Evolutionary conservation across 2,888 invertebrate genomes (phyloP).

Genomic region (Tricholauxania praeusta): DNA sequence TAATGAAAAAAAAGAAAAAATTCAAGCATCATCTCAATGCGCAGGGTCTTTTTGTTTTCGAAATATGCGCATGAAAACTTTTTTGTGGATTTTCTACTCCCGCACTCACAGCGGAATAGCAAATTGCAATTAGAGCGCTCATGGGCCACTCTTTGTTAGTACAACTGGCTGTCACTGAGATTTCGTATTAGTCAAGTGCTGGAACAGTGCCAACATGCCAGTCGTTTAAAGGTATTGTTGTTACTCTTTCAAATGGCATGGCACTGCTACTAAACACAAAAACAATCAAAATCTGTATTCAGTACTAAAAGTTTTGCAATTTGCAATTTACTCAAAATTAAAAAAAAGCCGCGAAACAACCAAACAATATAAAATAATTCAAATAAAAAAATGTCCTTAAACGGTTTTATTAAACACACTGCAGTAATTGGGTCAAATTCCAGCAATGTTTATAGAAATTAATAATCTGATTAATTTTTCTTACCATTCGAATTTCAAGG

Average conservation of each 20-base stretch:
- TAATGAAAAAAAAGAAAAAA: conserved; percentile 14
- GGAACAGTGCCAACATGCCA: conserved; percentile 26
- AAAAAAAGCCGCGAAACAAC: too few relatives aligned
- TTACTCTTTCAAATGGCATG: too few relatives aligned
- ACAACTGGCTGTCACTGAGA: too few relatives aligned
- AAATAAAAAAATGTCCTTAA: too few relatives aligned
- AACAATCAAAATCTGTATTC: too few relatives aligned
- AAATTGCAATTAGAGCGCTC: not conserved
- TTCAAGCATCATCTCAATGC: conserved; percentile 29
- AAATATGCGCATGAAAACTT: conserved; percentile 38
- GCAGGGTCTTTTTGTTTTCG: conserved; percentile 29
- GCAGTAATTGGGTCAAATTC: too few relatives aligned
- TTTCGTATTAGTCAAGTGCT: conserved; percentile 15
- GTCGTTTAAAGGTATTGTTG: not conserved
- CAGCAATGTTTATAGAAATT: too few relatives aligned
- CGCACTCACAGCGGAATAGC: conserved; percentile 11
- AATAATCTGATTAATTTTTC: conserved; percentile 37
- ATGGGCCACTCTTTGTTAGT: not conserved
- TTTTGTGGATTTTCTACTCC: conserved; percentile 20
- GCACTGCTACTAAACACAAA: too few relatives aligned
- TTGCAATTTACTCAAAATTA: too few relatives aligned
- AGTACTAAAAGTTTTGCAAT: too few relatives aligned
- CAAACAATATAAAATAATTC: too few relatives aligned
- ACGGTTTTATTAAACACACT: too few relatives aligned
- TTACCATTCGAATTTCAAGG: conserved; percentile 67